A percentile compares a stretch with the other conserved stretches of the same genome.
phyloP scores from a whole-genome alignment of 2,113 vertebrate genomes.

The Himantopus leucocephalus region DNA sequence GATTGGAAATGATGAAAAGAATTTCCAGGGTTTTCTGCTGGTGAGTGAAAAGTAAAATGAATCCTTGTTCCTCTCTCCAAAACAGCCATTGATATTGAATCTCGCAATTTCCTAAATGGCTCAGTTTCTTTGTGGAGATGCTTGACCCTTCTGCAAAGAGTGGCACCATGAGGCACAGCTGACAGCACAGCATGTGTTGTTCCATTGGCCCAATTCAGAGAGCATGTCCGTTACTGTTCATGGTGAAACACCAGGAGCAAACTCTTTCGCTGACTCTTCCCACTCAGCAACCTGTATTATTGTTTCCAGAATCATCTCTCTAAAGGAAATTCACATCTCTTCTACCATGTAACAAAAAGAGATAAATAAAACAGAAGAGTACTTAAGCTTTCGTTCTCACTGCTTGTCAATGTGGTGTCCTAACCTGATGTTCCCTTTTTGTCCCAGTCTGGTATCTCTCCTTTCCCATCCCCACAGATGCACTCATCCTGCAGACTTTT shows the following conservation, averaged over 20 bases:
- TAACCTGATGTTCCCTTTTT: background rate
- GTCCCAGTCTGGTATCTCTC: background rate
- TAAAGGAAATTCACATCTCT: background rate
- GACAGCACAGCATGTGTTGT: rapidly evolving
- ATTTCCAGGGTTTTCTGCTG: background rate
- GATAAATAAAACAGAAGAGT: background rate
- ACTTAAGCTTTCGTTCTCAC: background rate
- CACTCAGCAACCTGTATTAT: rapidly evolving
- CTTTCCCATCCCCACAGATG: background rate
- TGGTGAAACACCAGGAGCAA: background rate
- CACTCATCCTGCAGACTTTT: background rate
- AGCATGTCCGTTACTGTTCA: background rate
- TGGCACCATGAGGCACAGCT: background rate
- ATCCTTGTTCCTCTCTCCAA: background rate
- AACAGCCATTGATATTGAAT: background rate
- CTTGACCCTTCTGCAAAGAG: background rate
- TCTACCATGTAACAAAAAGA: background rate
- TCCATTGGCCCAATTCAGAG: background rate
- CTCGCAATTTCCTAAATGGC: background rate
- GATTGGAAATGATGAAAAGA: background rate
- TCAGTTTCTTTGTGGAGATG: background rate
- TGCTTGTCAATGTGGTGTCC: background rate
- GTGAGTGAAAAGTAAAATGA: background rate
- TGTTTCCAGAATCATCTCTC: background rate
- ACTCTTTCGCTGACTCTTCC: background rate